phyloP scores from a whole-genome alignment of 2,797 vertebrate genomes.

The Sternotherus odoratus region DNA sequence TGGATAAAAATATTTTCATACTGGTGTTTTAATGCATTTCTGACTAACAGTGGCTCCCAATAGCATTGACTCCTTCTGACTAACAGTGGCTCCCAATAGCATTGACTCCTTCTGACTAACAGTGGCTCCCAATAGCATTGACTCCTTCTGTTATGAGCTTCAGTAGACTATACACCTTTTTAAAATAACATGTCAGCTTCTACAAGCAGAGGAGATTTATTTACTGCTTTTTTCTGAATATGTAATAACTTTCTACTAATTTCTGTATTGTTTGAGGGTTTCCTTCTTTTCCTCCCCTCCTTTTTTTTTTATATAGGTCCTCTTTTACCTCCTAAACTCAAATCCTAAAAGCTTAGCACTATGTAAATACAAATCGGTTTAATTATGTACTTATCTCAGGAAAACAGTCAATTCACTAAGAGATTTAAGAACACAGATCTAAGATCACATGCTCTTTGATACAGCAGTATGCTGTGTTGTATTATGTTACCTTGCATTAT shows the following conservation, averaged over 20 bases:
- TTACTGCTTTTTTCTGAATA: not conserved
- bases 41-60: not conserved
- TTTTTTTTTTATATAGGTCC: not conserved
- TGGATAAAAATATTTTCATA: not conserved
- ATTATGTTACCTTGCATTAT: not conserved
- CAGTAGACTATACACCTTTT: not conserved
- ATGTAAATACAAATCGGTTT: not conserved
- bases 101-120: rapidly evolving
- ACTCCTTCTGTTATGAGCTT: not conserved
- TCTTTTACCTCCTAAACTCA: not conserved
- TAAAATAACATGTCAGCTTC: not conserved
- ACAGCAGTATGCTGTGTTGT: not conserved
- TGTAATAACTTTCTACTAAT: not conserved
- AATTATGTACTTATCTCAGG: not conserved
- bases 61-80: not conserved
- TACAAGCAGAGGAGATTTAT: not conserved
- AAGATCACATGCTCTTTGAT: not conserved
- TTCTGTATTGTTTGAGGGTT: not conserved
- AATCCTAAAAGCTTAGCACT: too few species aligned
- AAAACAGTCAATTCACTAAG: not conserved
- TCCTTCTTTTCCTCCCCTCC: rapidly evolving
- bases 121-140: not conserved
- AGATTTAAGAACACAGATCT: not conserved
- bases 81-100: not conserved
- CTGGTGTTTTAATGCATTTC: not conserved